phyloP scores from a whole-genome alignment of 1,140 invertebrate species.

The Brachionus asplanchnoidis region DNA sequence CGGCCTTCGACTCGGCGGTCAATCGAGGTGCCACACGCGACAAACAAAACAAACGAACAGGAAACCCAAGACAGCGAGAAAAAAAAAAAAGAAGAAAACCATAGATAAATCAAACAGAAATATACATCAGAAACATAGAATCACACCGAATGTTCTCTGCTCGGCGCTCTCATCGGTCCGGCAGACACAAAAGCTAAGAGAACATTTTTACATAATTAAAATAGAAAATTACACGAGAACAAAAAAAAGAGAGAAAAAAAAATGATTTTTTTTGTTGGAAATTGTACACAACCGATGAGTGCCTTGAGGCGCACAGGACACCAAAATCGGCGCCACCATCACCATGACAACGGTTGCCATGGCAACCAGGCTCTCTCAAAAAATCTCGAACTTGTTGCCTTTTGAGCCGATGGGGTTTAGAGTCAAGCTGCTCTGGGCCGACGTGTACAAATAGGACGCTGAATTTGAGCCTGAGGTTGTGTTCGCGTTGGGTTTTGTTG shows the following conservation, averaged over 20 bases:
- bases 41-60: background rate
- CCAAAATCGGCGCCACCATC: too few species aligned
- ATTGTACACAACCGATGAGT: background rate
- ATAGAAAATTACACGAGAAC: background rate
- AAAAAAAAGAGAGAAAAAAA: background rate
- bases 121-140: background rate
- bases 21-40: background rate
- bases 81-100: background rate
- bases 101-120: background rate
- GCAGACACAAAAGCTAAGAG: background rate
- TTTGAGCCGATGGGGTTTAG: background rate
- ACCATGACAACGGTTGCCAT: too few species aligned
- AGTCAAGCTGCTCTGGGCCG: background rate
- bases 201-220: background rate
- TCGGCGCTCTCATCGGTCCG: background rate
- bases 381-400: constrained; percentile 31
- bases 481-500: background rate
- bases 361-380: too few species aligned
- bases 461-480: background rate
- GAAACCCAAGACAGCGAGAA: background rate
- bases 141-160: background rate
- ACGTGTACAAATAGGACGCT: background rate
- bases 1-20: background rate
- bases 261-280: background rate
- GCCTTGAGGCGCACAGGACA: too few species aligned